A percentile compares a stretch with the other conserved stretches of the same genome.
These are phyloP conservation scores for Oxygymnocypris stewartii DNA, from an alignment of 2,113 vertebrate genomes.

Conservation along the genomic window DNA sequence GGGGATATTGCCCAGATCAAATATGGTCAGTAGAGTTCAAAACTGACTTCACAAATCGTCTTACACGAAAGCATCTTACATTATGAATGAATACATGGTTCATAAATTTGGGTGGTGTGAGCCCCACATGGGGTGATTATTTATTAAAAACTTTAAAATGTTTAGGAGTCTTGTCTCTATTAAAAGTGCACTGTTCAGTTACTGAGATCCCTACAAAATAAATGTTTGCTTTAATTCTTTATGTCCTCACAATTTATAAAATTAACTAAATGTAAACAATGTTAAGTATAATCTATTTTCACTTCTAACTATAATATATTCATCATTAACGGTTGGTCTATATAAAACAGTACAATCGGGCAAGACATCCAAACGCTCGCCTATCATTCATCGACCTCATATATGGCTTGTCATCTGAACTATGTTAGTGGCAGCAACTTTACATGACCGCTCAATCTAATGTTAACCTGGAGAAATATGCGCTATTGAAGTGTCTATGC, in stretches of 20 bases:
- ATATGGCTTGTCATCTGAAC: no score
- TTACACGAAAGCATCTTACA: neutral
- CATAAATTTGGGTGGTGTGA: neutral
- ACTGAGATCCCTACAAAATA: neutral
- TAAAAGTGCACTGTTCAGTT: neutral
- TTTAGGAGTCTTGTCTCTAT: neutral
- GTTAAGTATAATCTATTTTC: neutral
- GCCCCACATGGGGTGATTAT: neutral
- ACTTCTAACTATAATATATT: no score
- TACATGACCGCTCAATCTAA: no score
- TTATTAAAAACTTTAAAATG: neutral
- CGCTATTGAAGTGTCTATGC: no score
- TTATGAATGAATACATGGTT: neutral
- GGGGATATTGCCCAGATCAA: conserved; percentile 83
- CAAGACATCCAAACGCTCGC: no score
- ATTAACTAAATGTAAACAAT: neutral
- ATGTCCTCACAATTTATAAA: neutral
- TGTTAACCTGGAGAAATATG: no score
- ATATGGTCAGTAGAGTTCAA: conserved; percentile 75
- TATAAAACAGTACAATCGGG: no score
- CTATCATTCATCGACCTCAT: no score
- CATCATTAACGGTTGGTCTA: no score
- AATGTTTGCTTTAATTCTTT: neutral
- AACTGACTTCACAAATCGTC: neutral
- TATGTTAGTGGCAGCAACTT: no score